Base-by-base conservation (phyloP, 2,888 invertebrate genomes). In the Cosmopolites sordidus region DNA sequence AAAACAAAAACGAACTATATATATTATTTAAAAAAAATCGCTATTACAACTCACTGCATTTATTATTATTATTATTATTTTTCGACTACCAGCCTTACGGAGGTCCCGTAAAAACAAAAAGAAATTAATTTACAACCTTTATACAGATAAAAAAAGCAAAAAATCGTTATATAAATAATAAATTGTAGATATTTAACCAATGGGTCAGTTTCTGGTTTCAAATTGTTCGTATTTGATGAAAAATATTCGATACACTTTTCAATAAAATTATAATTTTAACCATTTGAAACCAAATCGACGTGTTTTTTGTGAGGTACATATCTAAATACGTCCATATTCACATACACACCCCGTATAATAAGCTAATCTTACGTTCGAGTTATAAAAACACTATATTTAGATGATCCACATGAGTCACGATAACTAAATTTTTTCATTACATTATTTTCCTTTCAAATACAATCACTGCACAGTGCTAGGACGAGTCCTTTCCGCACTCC, bases 1-100 rank as follows among this genome's bases (percentile, higher is more conserved):
- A 22, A 22, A 22, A 22, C 4, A 22, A 5, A 22, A 22, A 22
- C 22, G 22, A 22, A 22, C 22, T 22, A 22, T 22, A 22, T 22
- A 22, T 22, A 22, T 22, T 22, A 22, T 22, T 5, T 22, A 22
- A 5, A 22, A 22, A 22, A 22, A 22, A 17, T 9, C 3, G 1
- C n/a, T n/a, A 38, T 9, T 54, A 54, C 54, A 54, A 54, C 47
- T 50, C 54, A 50, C 54, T 54, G 54, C 42, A 37, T 49, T 48
- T 22, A 22, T 22, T 22, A 8, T 22, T 22, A 22, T 22, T 22
- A 22, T 8, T 8, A 8, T 8, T 22, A n/a, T n/a, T 27, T 27
- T 46, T 54, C 50, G 50, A 54, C 54, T 54, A 50, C 43, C 47
- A 54, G 43, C 54, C 30, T 27, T 29, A 38, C 18, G 14, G 40